These are phyloP conservation scores for Gasterosteus aculeatus DNA, from an alignment of 2,113 vertebrate species.

Conservation along the genomic window DNA sequence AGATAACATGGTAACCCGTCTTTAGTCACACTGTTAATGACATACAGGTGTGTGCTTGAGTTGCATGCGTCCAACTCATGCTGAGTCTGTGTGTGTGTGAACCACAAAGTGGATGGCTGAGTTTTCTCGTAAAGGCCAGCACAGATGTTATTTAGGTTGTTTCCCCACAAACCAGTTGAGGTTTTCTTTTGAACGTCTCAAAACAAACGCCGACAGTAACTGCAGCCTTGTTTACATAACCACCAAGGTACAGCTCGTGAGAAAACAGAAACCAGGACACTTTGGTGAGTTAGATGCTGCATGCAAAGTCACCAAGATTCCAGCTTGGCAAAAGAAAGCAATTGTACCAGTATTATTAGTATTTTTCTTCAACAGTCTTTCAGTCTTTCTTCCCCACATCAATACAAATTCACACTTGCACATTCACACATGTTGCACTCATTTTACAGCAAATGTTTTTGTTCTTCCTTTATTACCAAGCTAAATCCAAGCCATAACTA, in stretches of 20 bases:
- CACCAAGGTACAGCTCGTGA: constrained; percentile 35
- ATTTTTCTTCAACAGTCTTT: not conserved
- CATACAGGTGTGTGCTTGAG: constrained; percentile 56
- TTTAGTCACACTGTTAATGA: constrained; percentile 43
- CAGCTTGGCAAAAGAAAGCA: constrained; percentile 9
- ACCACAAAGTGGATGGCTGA: constrained; percentile 71
- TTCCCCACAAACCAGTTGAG: constrained; percentile 65
- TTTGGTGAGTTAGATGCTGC: constrained; percentile 5
- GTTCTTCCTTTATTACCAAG: not conserved
- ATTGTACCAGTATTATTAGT: not conserved
- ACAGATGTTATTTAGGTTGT: constrained; percentile 74
- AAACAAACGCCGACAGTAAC: constrained; percentile 59
- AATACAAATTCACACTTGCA: not conserved
- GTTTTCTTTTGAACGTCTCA: constrained; percentile 68
- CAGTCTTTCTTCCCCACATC: not conserved
- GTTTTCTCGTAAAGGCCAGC: constrained; percentile 74
- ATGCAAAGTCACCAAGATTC: constrained; percentile 3
- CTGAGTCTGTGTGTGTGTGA: constrained; percentile 14
- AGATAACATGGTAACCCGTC: constrained; percentile 2
- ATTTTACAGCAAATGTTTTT: not conserved
- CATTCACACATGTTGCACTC: constrained; percentile 8
- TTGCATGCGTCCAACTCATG: constrained; percentile 54
- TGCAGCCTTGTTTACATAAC: constrained; percentile 56
- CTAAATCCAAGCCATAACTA: not conserved
- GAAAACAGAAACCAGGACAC: constrained; percentile 23